Percentiles rank a stretch among this genome's conserved stretches.
Conservation (phyloP, 2,113 vertebrate genomes). For the Choloepus hoffmanni region DNA sequence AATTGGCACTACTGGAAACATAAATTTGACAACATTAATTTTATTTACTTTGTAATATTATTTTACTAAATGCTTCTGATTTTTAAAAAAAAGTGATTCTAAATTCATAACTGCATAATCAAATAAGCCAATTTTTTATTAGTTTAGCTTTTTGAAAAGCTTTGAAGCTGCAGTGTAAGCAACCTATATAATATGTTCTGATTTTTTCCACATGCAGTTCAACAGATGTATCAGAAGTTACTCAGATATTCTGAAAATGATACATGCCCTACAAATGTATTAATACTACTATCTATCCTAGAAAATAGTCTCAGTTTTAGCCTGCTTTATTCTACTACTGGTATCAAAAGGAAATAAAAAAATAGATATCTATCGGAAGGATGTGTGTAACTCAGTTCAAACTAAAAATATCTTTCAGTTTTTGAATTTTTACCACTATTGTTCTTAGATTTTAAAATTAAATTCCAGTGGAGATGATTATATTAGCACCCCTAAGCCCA, state of each 20-base stretch:
- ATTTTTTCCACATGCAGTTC: not conserved
- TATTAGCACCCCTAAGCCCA: not conserved
- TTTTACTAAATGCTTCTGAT: not conserved
- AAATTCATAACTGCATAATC: not conserved
- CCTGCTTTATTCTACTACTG: not conserved
- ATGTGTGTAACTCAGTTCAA: not conserved
- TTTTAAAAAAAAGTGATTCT: not conserved
- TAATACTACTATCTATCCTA: not conserved
- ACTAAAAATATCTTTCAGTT: not conserved
- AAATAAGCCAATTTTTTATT: not conserved
- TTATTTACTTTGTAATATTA: not conserved
- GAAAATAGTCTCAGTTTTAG: not conserved
- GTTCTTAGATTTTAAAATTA: constrained; percentile 49
- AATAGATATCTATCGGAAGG: not conserved
- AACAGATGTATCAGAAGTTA: not conserved
- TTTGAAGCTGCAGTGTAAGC: not conserved
- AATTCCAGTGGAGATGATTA: constrained; percentile 44
- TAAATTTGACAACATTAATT: not conserved
- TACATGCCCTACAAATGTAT: not conserved
- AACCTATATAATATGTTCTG: not conserved
- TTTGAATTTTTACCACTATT: not conserved
- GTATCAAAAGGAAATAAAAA: not conserved
- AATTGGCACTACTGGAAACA: not conserved
- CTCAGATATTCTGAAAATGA: not conserved
- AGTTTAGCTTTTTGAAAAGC: not conserved